Evolutionary conservation across 2,888 invertebrate species (phyloP), one percentile per base, ranked within the genome.

Genomic region (Elysia crispata): DNA sequence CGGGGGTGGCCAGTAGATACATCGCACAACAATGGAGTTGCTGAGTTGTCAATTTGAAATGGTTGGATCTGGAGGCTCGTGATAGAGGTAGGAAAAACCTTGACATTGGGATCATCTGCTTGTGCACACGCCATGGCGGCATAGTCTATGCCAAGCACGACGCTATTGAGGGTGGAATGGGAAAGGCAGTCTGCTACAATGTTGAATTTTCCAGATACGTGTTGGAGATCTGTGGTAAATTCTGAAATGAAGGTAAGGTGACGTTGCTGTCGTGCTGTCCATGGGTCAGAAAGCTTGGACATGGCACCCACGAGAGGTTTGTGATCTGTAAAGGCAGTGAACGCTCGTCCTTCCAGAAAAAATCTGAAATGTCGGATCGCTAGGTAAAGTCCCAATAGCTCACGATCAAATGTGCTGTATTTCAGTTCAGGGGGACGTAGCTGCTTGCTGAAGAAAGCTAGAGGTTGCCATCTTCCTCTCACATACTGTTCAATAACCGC

Each of bases 131-230:
- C 31, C 67, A 66, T 66, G 6, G 67, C 67, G 23, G 18, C 20
- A 28, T 66, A 66, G 25, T 66, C 30, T 28, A 25, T 8, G 18
- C 30, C 30, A 6, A 66, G 67, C 18, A 28, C 30, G 18, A 66
- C 67, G 25, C 25, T n/a, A 15, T 13, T 60, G 3, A 66, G 8
- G 25, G 25, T 23, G 67, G 67, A 8, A 18, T 25, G 20, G 20
- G 67, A 66, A 8, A 66, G 25, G 67, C 18, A 66, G 67, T 66
- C 67, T 6, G 67, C 25, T 15, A 66, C 67, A 5, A 66, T 25
- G 18, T 66, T 66, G 25, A 25, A 66, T 23, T 66, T 66, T 1
- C 67, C 67, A 8, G 67, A 6, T 3, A 66, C 30, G 18, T 25
- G 67, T 25, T 23, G 1, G 1, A 66, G 3, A 25, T 66, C 25